Conservation (phyloP, 2,113 vertebrate genomes). For the Steatornis caripensis region DNA sequence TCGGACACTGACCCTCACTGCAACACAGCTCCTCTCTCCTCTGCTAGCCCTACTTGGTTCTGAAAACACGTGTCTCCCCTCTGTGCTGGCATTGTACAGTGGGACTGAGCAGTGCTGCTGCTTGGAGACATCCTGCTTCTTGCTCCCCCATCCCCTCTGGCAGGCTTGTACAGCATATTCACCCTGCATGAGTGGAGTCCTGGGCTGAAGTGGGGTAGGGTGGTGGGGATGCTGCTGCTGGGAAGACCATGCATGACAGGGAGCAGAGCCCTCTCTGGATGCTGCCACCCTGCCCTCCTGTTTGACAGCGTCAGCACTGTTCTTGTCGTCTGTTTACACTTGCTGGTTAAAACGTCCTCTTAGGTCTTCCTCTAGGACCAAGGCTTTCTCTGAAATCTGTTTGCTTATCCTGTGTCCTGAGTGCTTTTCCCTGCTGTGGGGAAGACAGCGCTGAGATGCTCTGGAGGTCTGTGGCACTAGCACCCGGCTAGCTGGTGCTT, state of each 20-base stretch:
- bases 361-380: neutral
- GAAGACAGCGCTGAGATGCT: neutral
- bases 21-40: neutral
- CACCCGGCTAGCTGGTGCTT: neutral
- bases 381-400: neutral
- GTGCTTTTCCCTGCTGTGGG: neutral
- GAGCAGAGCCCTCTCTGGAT: neutral
- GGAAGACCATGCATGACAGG: neutral
- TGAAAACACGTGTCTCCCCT: neutral
- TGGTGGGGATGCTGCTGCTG: neutral
- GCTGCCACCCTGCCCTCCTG: neutral
- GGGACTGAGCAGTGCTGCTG: neutral
- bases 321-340: neutral
- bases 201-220: too few species aligned
- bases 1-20: neutral
- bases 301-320: neutral
- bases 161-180: neutral
- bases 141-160: neutral
- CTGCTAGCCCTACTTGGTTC: neutral
- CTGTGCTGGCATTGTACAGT: neutral
- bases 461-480: neutral
- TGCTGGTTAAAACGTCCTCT: neutral
- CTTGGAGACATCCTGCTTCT: neutral
- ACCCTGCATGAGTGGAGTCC: neutral
- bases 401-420: neutral